Evolutionary conservation across 1,140 invertebrate genomes (phyloP).

Genomic region (Coenobita brevimanus): DNA sequence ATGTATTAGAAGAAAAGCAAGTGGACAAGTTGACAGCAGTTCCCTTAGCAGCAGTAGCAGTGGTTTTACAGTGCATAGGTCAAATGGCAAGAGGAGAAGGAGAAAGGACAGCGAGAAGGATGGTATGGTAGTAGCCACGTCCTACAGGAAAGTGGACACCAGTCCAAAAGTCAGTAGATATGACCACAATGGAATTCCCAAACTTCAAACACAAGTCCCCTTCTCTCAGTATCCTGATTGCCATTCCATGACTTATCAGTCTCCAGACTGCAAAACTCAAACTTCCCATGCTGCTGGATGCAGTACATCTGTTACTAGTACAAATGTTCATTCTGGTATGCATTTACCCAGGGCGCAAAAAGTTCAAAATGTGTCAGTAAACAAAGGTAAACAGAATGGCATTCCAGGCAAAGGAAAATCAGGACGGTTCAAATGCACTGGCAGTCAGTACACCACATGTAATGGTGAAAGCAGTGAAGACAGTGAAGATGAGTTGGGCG

Average conservation of each 20-base stretch:
- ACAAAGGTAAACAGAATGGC: no score
- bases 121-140: conserved; percentile 1
- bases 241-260: no score
- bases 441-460: conserved; percentile 10
- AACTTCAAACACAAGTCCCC: no score
- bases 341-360: neutral
- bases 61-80: neutral
- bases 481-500: neutral
- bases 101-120: neutral
- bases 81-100: neutral
- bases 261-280: no score
- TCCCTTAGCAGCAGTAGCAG: neutral
- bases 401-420: neutral
- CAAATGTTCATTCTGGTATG: no score
- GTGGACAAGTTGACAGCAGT: neutral
- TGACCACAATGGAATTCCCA: no score
- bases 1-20: conserved; percentile 30
- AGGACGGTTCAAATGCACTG: neutral
- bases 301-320: no score
- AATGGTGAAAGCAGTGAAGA: conserved; percentile 38
- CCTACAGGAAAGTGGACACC: neutral
- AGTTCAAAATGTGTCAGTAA: neutral
- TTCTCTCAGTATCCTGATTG: no score
- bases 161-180: no score
- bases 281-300: no score